Evolutionary conservation across 2,888 invertebrate species (phyloP), one percentile per base, ranked within the genome.

Genomic region (Xylophagus ater): DNA sequence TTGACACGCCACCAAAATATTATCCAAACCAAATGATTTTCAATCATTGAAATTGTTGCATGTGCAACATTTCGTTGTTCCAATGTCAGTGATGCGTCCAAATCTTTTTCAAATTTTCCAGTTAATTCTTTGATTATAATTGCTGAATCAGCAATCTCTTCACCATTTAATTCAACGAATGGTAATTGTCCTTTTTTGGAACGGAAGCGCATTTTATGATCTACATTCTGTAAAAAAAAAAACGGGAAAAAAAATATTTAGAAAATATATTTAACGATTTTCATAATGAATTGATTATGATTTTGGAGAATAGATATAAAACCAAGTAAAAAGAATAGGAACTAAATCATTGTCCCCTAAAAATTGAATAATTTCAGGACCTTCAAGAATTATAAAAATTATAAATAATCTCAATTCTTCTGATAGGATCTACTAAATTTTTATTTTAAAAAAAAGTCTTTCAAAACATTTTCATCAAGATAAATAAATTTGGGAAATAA

Each of bases 111-210:
- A 61, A 81, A 87, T 58, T 82, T 81, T 57, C 81, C 77, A 29
- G 85, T 76, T 43, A 94, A 70, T 56, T 89, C 86, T 57, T 86
- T 83, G 55, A 94, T 82, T 57, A 93, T 90, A 55, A 89, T 80
- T 48, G 84, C 76, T 58, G 89, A 89, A 67, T 94, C 94, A 33
- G 90, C 83, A 49, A 92, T 81, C 68, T 94, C 90, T 59, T 89
- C 87, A 29, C 93, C 94, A 61, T 96, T 94, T 45, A 94, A 63
- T 65, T 94, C 92, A 51, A 96, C 76, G 69, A 94, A 96, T 23
- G 94, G 96, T 54, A 94, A 71, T 64, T 87, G 88, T 32, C 92
- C 92, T 63, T 93, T 93, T 73, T 86, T 86, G 53, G 90, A 92
- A 53, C 87, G 82, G 73, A 83, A 87, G 61, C 88, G 87, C 71